Percentiles rank a stretch among this genome's conserved stretches.
Conservation (phyloP, 2,113 vertebrate species). For the Lathamus discolor region DNA sequence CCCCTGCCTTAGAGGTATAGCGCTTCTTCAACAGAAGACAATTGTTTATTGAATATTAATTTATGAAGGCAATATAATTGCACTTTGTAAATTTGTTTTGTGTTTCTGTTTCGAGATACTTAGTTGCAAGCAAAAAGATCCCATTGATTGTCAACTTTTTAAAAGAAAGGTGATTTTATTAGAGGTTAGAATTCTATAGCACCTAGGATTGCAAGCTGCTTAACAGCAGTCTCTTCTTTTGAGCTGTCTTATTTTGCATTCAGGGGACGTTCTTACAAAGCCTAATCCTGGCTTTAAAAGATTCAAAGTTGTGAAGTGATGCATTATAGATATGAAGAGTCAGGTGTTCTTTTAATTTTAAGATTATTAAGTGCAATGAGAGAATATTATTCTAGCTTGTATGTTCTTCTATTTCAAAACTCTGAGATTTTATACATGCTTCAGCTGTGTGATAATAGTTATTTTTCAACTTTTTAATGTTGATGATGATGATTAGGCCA, state of each 20-base stretch:
- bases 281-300: conserved; percentile 59
- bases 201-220: background rate
- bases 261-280: conserved; percentile 12
- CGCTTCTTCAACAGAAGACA: conserved; percentile 20
- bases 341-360: conserved; percentile 49
- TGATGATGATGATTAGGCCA: conserved; percentile 30
- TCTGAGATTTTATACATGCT: background rate
- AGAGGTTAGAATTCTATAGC: background rate
- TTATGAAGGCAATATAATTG: conserved; percentile 48
- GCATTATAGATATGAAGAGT: conserved; percentile 29
- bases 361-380: background rate
- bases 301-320: conserved; percentile 30
- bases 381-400: conserved; percentile 1
- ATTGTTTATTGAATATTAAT: conserved; percentile 40
- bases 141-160: background rate
- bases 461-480: conserved; percentile 27
- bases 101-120: background rate
- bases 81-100: conserved; percentile 30
- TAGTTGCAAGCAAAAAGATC: background rate
- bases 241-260: conserved; percentile 39
- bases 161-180: conserved; percentile 15
- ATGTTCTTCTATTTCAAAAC: conserved; percentile 16
- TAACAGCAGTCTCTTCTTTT: conserved; percentile 27
- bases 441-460: background rate
- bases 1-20: background rate